A percentile compares a stretch with the other conserved stretches of the same genome.
Conservation (phyloP, 1,140 invertebrate species). For the Maconellicoccus hirsutus region DNA sequence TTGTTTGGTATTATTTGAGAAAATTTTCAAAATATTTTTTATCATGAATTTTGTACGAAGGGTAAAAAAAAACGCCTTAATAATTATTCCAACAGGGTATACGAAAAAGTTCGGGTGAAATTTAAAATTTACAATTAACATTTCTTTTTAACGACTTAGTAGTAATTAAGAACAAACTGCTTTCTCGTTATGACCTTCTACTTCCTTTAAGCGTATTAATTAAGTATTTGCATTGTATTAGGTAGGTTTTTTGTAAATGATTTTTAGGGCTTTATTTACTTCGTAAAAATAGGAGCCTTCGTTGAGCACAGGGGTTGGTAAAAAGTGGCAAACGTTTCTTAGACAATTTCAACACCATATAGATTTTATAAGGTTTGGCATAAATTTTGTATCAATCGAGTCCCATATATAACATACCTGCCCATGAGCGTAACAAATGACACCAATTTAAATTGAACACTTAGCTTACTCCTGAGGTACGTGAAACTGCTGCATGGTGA, state of each 20-base stretch:
- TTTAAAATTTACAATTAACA: not conserved
- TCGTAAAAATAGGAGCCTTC: no score
- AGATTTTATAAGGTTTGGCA: no score
- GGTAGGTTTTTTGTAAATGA: no score
- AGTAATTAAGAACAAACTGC: not conserved
- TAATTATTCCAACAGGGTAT: not conserved
- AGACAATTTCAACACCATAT: no score
- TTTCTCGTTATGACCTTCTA: constrained; percentile 2
- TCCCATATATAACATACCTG: not conserved
- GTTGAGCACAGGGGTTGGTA: no score
- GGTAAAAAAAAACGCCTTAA: not conserved
- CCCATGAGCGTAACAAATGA: not conserved
- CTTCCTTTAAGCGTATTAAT: not conserved
- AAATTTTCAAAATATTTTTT: no score
- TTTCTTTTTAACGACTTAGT: not conserved
- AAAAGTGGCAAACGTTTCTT: no score
- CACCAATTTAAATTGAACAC: not conserved
- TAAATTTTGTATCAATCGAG: no score
- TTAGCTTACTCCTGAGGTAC: not conserved
- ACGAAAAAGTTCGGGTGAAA: not conserved
- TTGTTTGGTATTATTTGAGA: no score
- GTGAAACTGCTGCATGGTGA: not conserved
- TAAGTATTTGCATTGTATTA: not conserved
- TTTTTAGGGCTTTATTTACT: no score
- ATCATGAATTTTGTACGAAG: no score